Base-by-base conservation (phyloP, 37 sponge, comb jelly and placozoan species). In the Dysidea cf. avara region DNA sequence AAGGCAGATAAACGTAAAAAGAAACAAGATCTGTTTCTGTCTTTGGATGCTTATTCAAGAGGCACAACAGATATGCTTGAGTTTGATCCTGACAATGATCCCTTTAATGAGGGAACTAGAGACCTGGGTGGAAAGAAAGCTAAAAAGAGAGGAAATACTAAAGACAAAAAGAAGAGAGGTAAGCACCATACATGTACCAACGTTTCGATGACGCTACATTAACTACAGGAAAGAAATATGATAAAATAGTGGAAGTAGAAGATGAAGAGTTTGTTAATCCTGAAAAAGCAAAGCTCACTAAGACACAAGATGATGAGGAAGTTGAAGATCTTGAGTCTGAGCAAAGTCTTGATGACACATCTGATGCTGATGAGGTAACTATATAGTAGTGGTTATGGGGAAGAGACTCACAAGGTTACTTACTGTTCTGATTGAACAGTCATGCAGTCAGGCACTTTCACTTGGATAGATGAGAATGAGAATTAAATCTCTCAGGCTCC, bases 31-130 rank as follows among this genome's bases (percentile, higher is more conserved):
- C 22, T 66, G 18, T 90, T 74, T 57, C 74, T 90, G 3, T 61
- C 55, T 2, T 32, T 90, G 51, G 91, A 90, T 66, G 56, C 84
- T 49, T 90, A 77, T 65, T 56, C 71, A 32, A 64, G 82, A 52
- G 91, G 91, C 24, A 71, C 71, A 58, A 75, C 48, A 6, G 81
- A 79, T 61, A 67, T 36, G 65, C 56, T 69, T 28, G 56, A 70
- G 1, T 21, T 80, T 14, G 81, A 68, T 1, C 39, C 82, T 49
- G 68, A 73, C 29, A 38, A 39, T 2, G 64, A 80, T 0, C 7
- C 62, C n/a, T 32, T 24, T 34, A 1, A 32, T 39, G 31, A 49
- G 29, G 30, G 49, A 20, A 14, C 20, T 26, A 51, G 71, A 24
- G 61, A 56, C 37, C 56, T 29, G 1, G n/a, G 13, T 28, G 40